phyloP scores from a whole-genome alignment of 2,797 vertebrate species.

The Macropus fuliginosus region DNA sequence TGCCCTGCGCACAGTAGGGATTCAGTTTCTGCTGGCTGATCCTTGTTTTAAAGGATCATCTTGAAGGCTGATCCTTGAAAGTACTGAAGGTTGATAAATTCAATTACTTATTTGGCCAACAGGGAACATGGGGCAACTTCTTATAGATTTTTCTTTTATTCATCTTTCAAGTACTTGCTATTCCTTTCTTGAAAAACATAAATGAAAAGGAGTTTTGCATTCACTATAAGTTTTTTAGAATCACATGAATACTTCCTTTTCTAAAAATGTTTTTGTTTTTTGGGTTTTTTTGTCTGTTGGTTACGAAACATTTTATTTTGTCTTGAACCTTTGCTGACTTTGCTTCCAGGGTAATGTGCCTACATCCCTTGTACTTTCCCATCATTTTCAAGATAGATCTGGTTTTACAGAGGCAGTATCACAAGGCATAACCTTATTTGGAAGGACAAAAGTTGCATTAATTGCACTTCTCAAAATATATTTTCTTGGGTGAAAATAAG shows the following conservation, averaged over 20 bases:
- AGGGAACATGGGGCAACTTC: neutral
- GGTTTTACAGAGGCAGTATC: neutral
- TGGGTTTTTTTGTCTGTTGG: neutral
- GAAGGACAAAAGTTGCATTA: neutral
- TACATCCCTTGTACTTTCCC: neutral
- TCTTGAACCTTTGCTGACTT: neutral
- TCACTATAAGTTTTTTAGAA: neutral
- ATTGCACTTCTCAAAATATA: neutral
- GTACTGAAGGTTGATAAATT: conserved; percentile 6
- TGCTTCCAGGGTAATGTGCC: accelerated
- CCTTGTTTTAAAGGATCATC: neutral
- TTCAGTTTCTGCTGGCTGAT: conserved; percentile 45
- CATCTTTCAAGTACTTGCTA: neutral
- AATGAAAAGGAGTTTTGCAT: neutral
- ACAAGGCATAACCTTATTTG: neutral
- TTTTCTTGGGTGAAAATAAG: neutral
- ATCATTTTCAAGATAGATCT: conserved; percentile 3
- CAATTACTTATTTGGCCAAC: neutral
- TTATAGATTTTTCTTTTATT: neutral
- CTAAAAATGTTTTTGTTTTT: neutral
- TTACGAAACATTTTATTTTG: conserved; percentile 32
- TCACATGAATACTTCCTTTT: neutral
- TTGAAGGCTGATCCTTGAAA: conserved; percentile 28
- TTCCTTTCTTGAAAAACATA: conserved; percentile 1
- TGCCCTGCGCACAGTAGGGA: neutral